Percentiles rank a stretch among this genome's conserved stretches.
These are phyloP conservation scores for Epinephelus cyanopodus DNA, from an alignment of 2,113 vertebrate species.

Conservation along the genomic window DNA sequence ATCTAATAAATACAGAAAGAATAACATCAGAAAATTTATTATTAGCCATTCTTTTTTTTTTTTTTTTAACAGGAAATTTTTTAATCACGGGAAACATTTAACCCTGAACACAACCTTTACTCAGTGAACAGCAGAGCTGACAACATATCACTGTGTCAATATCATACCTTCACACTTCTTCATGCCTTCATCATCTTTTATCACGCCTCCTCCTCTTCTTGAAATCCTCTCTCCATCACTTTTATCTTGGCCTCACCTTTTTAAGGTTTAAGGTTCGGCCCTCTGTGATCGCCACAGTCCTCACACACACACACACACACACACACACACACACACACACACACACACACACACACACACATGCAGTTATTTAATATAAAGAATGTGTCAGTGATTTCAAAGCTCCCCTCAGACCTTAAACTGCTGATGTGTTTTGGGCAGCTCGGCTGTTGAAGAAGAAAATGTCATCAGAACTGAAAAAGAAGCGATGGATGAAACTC, in stretches of 20 bases:
- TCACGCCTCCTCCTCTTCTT: not conserved
- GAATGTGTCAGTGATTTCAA: not conserved
- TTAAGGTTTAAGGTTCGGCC: not conserved
- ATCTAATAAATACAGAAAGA: not conserved
- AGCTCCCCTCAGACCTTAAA: not conserved
- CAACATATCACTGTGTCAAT: not conserved
- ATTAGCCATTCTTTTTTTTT: too few relatives aligned
- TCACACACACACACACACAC: not conserved
- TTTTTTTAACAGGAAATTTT: too few relatives aligned
- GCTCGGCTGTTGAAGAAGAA: not conserved
- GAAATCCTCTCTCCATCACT: not conserved
- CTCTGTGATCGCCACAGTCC: not conserved
- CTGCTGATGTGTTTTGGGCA: not conserved
- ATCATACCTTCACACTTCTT: slow-evolving; percentile 18
- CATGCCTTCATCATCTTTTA: not conserved
- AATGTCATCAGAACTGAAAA: not conserved
- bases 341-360: too few relatives aligned
- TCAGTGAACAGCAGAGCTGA: not conserved
- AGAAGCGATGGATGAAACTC: slow-evolving; percentile 1
- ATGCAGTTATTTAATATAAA: too few relatives aligned
- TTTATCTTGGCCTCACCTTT: not conserved
- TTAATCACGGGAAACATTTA: too few relatives aligned
- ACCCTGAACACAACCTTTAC: not conserved
- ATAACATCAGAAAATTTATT: not conserved
- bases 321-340: not conserved